A percentile compares a stretch with the other conserved stretches of the same genome.
Conservation (phyloP, 2,113 vertebrate genomes). For the Xiphophorus couchianus region DNA sequence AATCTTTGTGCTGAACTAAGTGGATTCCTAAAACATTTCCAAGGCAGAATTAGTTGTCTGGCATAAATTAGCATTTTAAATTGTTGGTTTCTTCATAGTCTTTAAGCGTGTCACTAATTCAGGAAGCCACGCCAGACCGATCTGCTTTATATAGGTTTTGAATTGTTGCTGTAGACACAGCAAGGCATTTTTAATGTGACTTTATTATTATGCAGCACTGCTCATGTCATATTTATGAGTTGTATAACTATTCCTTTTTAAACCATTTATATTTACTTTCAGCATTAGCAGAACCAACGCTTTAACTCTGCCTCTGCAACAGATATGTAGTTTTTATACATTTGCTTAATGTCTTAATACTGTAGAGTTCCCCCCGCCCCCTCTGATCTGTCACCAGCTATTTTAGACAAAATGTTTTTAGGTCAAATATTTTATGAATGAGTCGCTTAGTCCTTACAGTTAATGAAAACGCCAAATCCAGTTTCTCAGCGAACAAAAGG, state of each 20-base stretch:
- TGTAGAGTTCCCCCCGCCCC: neutral
- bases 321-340: neutral
- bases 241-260: neutral
- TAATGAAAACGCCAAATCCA: neutral
- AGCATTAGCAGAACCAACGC: neutral
- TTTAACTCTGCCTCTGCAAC: neutral
- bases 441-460: neutral
- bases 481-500: no score
- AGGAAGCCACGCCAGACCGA: conserved; percentile 29
- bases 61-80: conserved; percentile 60
- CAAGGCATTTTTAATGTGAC: conserved; percentile 23
- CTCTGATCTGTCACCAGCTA: no score
- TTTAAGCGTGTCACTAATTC: conserved; percentile 43
- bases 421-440: no score
- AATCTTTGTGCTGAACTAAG: conserved; percentile 44
- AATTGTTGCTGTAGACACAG: conserved; percentile 47
- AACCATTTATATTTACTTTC: no score
- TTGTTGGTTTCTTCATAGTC: conserved; percentile 41
- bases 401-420: no score
- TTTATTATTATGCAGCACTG: neutral
- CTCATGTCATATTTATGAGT: neutral
- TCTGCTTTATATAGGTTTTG: conserved; percentile 45
- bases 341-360: neutral
- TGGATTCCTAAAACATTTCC: neutral
- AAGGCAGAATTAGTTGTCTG: conserved; percentile 35